These are phyloP conservation scores for Aphelocoma californica DNA, from an alignment of 2,797 vertebrate genomes.

Conservation along the genomic window DNA sequence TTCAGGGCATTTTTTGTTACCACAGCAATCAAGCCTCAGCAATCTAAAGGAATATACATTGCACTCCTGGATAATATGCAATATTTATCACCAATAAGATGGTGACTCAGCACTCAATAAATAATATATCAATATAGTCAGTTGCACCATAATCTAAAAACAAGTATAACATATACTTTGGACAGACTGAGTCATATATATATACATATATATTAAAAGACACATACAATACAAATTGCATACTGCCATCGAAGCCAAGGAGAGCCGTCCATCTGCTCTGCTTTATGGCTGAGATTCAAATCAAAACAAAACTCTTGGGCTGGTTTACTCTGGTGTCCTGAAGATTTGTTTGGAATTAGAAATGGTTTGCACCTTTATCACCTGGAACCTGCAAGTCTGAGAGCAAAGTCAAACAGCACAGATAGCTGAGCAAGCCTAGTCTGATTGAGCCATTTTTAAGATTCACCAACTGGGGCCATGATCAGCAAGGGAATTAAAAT, in stretches of 20 bases:
- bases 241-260: slow-evolving; percentile 69
- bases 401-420: slow-evolving; percentile 42
- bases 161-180: slow-evolving; percentile 79
- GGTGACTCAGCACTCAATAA: slow-evolving; percentile 81
- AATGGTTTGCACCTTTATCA: slow-evolving; percentile 35
- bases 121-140: slow-evolving; percentile 82
- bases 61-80: slow-evolving; percentile 79
- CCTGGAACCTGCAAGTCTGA: slow-evolving; percentile 34
- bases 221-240: slow-evolving; percentile 75
- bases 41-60: slow-evolving; percentile 83
- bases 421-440: slow-evolving; percentile 71
- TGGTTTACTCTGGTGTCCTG: slow-evolving; percentile 52
- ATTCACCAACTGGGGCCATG: slow-evolving; percentile 34
- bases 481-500: slow-evolving; percentile 33
- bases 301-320: slow-evolving; percentile 45
- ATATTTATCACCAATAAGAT: slow-evolving; percentile 73
- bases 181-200: slow-evolving; percentile 80
- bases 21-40: slow-evolving; percentile 77
- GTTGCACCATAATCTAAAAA: slow-evolving; percentile 80
- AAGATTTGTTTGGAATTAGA: slow-evolving; percentile 17
- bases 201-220: slow-evolving; percentile 78
- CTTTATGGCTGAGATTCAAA: slow-evolving; percentile 62
- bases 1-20: slow-evolving; percentile 49
- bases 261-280: slow-evolving; percentile 60
- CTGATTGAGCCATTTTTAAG: slow-evolving; percentile 60